Evolutionary conservation across 2,113 vertebrate genomes (phyloP).

Genomic region (Macrotus californicus): DNA sequence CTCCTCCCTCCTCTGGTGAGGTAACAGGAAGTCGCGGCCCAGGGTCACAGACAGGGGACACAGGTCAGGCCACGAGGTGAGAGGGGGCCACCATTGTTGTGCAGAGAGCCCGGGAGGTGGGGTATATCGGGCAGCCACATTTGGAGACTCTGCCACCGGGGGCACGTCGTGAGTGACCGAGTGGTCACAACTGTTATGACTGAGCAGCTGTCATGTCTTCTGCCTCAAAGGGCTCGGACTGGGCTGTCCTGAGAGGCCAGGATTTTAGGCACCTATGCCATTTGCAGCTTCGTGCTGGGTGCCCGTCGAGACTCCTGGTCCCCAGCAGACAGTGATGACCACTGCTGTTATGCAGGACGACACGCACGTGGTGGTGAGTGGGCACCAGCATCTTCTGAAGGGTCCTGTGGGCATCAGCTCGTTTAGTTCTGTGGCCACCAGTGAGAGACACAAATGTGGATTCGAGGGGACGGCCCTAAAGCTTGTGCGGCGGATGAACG

Average conservation of each 20-base stretch:
- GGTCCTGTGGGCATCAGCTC: rapidly evolving
- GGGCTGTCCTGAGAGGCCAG: rapidly evolving
- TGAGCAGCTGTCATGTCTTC: rapidly evolving
- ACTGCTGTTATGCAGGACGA: rapidly evolving
- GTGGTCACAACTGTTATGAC: rapidly evolving
- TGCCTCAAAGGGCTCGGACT: not conserved
- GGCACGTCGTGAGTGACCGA: rapidly evolving
- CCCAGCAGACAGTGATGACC: rapidly evolving
- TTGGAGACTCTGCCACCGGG: too few relatives aligned
- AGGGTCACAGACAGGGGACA: not conserved
- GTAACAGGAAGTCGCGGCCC: rapidly evolving
- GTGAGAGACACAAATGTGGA: rapidly evolving
- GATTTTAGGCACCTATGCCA: rapidly evolving
- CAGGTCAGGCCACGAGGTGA: rapidly evolving
- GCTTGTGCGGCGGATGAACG: rapidly evolving
- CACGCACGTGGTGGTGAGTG: rapidly evolving
- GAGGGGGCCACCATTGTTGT: rapidly evolving
- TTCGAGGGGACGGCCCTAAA: too few relatives aligned
- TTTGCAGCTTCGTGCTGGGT: rapidly evolving
- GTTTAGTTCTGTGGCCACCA: rapidly evolving
- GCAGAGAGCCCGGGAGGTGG: too few relatives aligned
- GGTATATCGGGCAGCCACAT: rapidly evolving
- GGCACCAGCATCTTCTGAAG: not conserved
- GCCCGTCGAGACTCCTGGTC: rapidly evolving
- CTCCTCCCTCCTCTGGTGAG: rapidly evolving